Conservation (phyloP, 1,140 invertebrate genomes). For the Dryas iulia region DNA sequence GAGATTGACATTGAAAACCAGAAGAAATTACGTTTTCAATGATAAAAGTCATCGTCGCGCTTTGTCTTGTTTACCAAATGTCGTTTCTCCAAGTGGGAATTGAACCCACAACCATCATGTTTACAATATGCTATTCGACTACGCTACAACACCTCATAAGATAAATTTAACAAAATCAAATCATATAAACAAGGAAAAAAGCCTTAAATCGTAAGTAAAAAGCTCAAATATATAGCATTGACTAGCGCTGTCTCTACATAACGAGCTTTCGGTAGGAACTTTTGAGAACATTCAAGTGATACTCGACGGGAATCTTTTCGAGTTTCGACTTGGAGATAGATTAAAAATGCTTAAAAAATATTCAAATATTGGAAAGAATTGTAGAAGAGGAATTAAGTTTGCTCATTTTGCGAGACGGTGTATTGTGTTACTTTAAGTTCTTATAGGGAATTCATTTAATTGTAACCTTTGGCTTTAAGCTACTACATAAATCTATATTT, state of each 20-base stretch:
- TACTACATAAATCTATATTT: no score
- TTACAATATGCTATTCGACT: background rate
- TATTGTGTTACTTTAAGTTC: background rate
- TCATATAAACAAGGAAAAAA: background rate
- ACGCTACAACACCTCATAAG: no score
- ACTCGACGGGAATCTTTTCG: conserved; percentile 22
- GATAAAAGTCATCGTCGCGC: background rate
- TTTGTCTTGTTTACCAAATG: background rate
- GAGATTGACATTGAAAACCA: background rate
- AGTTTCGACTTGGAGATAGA: conserved; percentile 28
- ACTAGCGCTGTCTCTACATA: background rate
- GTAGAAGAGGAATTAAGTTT: conserved; percentile 2
- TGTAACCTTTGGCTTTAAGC: no score
- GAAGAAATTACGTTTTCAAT: background rate
- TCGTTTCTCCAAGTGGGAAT: background rate
- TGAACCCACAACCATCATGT: background rate
- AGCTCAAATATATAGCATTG: background rate
- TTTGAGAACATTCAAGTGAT: conserved; percentile 25
- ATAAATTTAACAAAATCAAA: no score
- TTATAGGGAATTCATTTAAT: background rate
- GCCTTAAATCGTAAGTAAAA: background rate
- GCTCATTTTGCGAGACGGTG: background rate
- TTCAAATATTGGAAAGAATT: conserved; percentile 2
- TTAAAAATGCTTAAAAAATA: conserved; percentile 32
- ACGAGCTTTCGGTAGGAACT: conserved; percentile 20